Conservation (phyloP, 2,888 invertebrate species). For the Pandemis corylana region DNA sequence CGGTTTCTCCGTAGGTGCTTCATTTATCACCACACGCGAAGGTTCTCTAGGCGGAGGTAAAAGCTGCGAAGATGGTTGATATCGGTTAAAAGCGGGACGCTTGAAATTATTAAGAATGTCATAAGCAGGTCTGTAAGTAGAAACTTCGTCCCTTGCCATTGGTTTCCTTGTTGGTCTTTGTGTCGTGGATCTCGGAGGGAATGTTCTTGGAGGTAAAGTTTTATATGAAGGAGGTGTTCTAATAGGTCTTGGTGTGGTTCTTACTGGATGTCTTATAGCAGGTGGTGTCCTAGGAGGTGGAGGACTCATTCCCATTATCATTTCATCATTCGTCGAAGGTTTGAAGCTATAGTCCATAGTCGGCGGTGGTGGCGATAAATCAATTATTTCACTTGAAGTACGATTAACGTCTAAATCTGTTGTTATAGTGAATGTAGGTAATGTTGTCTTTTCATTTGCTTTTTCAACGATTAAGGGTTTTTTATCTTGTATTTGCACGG, state of each 20-base stretch:
- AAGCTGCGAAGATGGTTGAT: conserved; percentile 74
- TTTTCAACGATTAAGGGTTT: conserved; percentile 76
- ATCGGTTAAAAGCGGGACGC: conserved; percentile 67
- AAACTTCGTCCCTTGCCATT: conserved; percentile 54
- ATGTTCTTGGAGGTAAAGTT: conserved; percentile 66
- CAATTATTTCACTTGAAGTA: conserved; percentile 74
- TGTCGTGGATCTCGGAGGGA: conserved; percentile 66
- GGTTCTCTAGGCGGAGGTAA: conserved; percentile 73
- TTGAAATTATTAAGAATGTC: conserved; percentile 72
- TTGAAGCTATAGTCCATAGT: conserved; percentile 75
- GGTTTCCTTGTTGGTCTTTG: conserved; percentile 65
- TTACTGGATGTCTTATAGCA: conserved; percentile 61
- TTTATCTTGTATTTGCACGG: conserved; percentile 75
- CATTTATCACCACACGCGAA: conserved; percentile 56
- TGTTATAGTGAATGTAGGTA: conserved; percentile 67
- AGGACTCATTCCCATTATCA: conserved; percentile 85
- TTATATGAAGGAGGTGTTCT: conserved; percentile 71
- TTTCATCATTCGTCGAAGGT: conserved; percentile 75
- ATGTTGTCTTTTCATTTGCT: conserved; percentile 62
- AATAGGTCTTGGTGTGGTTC: conserved; percentile 66
- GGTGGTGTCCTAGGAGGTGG: conserved; percentile 74
- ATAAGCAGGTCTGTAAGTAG: conserved; percentile 76
- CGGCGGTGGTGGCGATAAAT: conserved; percentile 82
- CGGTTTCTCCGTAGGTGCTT: conserved; percentile 54
- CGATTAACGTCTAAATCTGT: conserved; percentile 62